Percentiles rank a stretch among this genome's conserved stretches.
Conservation (phyloP, 1,140 invertebrate genomes). For the Zaprionus kolodkinae region DNA sequence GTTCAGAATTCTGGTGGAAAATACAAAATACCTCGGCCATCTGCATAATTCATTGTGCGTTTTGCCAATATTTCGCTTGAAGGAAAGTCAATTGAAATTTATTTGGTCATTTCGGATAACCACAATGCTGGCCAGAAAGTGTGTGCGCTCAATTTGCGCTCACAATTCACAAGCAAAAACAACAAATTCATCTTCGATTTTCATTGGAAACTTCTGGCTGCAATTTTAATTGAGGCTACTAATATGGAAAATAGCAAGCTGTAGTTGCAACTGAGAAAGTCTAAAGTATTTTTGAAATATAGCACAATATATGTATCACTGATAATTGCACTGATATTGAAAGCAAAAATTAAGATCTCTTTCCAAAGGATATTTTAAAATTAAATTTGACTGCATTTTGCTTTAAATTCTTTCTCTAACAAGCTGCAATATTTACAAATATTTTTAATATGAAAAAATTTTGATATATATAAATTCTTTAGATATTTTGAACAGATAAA, state of each 20-base stretch:
- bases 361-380: no score
- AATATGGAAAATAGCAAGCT: background rate
- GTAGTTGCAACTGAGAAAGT: background rate
- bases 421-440: no score
- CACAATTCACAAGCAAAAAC: background rate
- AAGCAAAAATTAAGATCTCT: no score
- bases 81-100: slow-evolving; percentile 30
- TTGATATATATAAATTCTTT: no score
- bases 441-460: no score
- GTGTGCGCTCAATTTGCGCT: slow-evolving; percentile 2
- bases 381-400: no score
- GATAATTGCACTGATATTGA: background rate
- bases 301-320: background rate
- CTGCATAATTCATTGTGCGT: slow-evolving; percentile 36
- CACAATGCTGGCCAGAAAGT: slow-evolving; percentile 20
- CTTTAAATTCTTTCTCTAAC: no score
- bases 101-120: slow-evolving; percentile 34
- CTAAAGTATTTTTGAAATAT: background rate
- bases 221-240: background rate
- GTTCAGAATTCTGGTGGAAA: slow-evolving; percentile 70
- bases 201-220: background rate
- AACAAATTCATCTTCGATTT: background rate
- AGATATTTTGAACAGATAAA: no score
- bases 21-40: slow-evolving; percentile 25
- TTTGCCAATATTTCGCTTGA: slow-evolving; percentile 14